Evolutionary conservation across 2,888 invertebrate genomes (phyloP), one percentile per base, ranked within the genome.

Genomic region (Congeria kusceri): DNA sequence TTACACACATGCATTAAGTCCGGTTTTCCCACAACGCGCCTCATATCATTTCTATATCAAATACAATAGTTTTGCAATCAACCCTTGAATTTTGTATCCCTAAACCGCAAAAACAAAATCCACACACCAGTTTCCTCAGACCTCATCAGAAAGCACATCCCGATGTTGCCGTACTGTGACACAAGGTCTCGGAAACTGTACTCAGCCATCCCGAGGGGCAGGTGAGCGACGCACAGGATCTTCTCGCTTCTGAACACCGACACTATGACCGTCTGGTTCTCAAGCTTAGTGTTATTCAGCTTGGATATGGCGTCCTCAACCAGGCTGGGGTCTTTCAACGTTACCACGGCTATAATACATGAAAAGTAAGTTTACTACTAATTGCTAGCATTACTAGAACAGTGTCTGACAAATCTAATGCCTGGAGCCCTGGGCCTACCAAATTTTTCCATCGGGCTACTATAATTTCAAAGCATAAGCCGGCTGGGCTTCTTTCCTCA

Each of bases 191-290:
- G 84, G 84, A 95, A 94, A 77, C 94, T 94, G 18, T 92, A 91
- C 67, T 95, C 94, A 0, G 93, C 92, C 87, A 93, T 93, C 71
- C 90, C 86, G 3, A 91, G 87, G 1, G 95, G 95, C 46, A 95
- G 90, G 46, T 94, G 92, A 1, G 94, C 94, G 5, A 95, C 92
- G 86, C 95, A 95, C 20, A 95, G 91, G 81, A 94, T 91, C 89
- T 93, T 93, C 80, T 94, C 94, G 15, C 94, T 94, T 5, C 93
- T 92, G 20, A 94, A 93, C 20, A 94, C 92, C 27, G 90, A 86
- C 39, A 94, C 94, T 3, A 92, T 91, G n/a, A 94, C 93, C 27
- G 83, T 79, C 15, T 82, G 87, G 28, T 86, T 88, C 57, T 88
- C 83, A 28, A 92, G 81, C 59, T 84, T 77, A 15, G 86, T 85